Base-by-base conservation (phyloP, 2,797 vertebrate species). In the Crocodylus rhombifer region DNA sequence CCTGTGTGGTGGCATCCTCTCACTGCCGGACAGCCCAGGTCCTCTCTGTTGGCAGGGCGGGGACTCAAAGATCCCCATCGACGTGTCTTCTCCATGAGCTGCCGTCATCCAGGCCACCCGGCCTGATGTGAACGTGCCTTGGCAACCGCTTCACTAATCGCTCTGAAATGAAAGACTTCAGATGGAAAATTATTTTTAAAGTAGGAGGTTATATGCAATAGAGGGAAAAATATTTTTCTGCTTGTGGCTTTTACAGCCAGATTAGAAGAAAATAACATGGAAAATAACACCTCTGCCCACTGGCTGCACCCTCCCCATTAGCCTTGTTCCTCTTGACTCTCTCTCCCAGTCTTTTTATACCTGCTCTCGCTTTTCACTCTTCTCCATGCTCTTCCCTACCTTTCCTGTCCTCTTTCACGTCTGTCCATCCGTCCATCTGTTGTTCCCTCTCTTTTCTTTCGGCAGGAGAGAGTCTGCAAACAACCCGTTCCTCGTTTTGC, bases 121-220 rank as follows among this genome's bases (percentile, higher is more conserved):
- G 36, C 23, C 36, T 71, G 25, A 62, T 6, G 11, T 25, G 26
- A 91, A 76, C 83, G 83, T 94, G 91, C 42, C 88, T 93, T 61
- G 2, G 77, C 77, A 91, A 87, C 78, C 75, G 26, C 75, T 95
- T 26, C 6, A 62, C 28, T 91, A 95, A 96, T 92, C 86, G 87
- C 92, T 92, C 94, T 92, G 93, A 95, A 97, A 96, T 97, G 87
- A 95, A 94, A 63, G 89, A 92, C 93, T 96, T 80, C 67, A 16
- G 87, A 83, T 55, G 95, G 95, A 95, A 97, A 93, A 96, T 80
- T 82, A 94, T 86, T 93, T 87, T 69, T 93, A 92, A 94, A 95
- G 83, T 63, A 91, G 88, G 69, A 63, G 75, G 96, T 97, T 96
- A 84, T 88, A 94, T 92, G 92, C 73, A 92, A 84, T n/a, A 33